Evolutionary conservation across 1,140 invertebrate genomes (phyloP), one percentile per base, ranked within the genome.

Genomic region (Calephelis virginiensis): DNA sequence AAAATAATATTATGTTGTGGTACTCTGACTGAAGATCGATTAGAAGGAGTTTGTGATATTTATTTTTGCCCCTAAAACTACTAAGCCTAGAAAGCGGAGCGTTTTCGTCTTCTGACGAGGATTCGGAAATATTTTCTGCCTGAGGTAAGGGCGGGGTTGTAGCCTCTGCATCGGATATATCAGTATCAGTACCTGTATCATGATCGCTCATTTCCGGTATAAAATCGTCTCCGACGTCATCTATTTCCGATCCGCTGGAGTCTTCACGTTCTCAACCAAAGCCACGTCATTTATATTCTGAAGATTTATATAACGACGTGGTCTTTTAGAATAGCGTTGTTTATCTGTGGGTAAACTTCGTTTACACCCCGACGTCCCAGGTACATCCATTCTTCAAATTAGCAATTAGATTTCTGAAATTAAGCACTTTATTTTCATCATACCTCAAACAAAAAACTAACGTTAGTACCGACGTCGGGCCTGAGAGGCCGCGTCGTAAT

Each of bases 311-410:
- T n/a, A 13, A 5, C 6, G 48, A 49, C 11, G 12, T 49, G 48
- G 48, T 49, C 11, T n/a, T 49, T 49, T 49, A 13, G 48, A 49
- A 49, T 49, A 13, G 7, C 11, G 12, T n/a, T 13, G 12, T 49
- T 49, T 49, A 49, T 49, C 48, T n/a, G 12, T 13, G 13, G 11
- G 48, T n/a, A n/a, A 49, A 49, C 48, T 49, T 13, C 11, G 11
- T 49, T 49, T 49, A 40, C 12, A 6, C 11, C 48, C 48, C 48
- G 48, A 49, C 48, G 12, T 49, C 48, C 48, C 48, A 49, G 48
- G 12, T 49, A 49, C 48, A 49, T n/a, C 48, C 48, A 49, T 49
- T 49, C 48, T 49, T 49, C 48, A 49, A 49, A 49, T 49, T n/a
- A 48, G 47, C 9, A 48, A n/a, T 48, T n/a, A 48, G n/a, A 48